Base-by-base conservation (phyloP, 2,888 invertebrate species). In the Callyntrura sp. region DNA sequence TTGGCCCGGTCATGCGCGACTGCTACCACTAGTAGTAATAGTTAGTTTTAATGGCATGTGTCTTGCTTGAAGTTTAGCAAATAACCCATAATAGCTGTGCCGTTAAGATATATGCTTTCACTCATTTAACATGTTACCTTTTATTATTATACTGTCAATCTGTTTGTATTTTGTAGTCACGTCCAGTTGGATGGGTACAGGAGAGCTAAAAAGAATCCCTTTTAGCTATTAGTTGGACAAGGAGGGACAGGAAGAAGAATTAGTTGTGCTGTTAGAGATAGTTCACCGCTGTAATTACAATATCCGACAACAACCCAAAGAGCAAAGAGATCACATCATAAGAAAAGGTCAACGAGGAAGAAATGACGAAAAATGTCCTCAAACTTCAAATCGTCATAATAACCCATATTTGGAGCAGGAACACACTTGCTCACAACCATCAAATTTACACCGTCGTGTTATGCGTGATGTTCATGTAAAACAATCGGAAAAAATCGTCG, bases 151-250 rank as follows among this genome's bases (percentile, higher is more conserved):
- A 17, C 14, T 35, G 4, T 70, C 8, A 17, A 43, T 28, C 65
- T 81, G 20, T 57, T 45, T 78, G 51, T 60, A 12, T 79, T 43
- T 68, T 5, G 35, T 28, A 90, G 90, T 65, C 90, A 90, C 57
- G 90, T 90, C 12, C 90, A 90, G 35, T 12, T 90, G 79, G 90
- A 90, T 79, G 90, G 90, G 12, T 90, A 90, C 70, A 28, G 90
- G 51, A 83, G 90, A 43, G 86, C 83, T 11, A 90, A 90, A 48
- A 90, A 90, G 87, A 90, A 86, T 68, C 90, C 90, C 1, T 90
- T 90, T 73, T 90, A 87, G 57, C 51, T 11, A 55, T 5, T 20
- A 23, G 11, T 9, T 17, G 20, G 62, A 62, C 17, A 20, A 62
- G 62, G 12, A 14, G 17, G n/a, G n/a, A 23, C 17, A 9, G 12